phyloP scores from a whole-genome alignment of 1,140 invertebrate genomes.

The Hyles euphorbiae region DNA sequence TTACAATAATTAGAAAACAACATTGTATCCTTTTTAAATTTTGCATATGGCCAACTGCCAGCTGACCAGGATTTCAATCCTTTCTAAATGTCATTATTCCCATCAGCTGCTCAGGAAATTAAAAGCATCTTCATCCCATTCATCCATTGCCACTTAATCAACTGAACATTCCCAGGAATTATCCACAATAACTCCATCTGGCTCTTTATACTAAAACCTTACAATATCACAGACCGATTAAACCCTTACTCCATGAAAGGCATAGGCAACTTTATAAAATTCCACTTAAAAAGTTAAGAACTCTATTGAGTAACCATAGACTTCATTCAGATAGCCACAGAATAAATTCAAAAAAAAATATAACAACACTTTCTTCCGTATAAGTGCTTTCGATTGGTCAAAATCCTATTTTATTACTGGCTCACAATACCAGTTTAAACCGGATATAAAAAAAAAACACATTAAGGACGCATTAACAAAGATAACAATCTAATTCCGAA shows the following conservation, averaged over 20 bases:
- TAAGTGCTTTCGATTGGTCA: slow-evolving; percentile 45
- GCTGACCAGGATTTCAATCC: no score
- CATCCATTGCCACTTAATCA: no score
- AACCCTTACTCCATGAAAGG: not conserved
- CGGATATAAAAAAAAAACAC: slow-evolving; percentile 55
- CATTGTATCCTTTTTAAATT: no score
- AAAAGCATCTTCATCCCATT: no score
- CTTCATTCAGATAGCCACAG: slow-evolving; percentile 16
- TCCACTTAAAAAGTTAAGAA: not conserved
- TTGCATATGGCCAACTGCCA: no score
- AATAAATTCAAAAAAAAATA: slow-evolving; percentile 40
- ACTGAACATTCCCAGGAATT: no score
- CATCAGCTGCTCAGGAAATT: no score
- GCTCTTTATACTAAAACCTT: not conserved
- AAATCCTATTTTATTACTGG: slow-evolving; percentile 21
- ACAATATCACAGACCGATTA: not conserved
- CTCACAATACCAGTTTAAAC: slow-evolving; percentile 26
- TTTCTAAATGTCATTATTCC: no score
- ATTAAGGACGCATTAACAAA: slow-evolving; percentile 45
- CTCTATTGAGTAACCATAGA: slow-evolving; percentile 6
- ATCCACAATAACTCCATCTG: not conserved
- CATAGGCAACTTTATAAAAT: slow-evolving; percentile 2
- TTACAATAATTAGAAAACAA: no score
- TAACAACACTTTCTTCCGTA: slow-evolving; percentile 57
- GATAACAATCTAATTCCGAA: slow-evolving; percentile 61